These are phyloP conservation scores for Pharmacophagus antenor DNA, from an alignment of 2,888 invertebrate species.

Conservation along the genomic window DNA sequence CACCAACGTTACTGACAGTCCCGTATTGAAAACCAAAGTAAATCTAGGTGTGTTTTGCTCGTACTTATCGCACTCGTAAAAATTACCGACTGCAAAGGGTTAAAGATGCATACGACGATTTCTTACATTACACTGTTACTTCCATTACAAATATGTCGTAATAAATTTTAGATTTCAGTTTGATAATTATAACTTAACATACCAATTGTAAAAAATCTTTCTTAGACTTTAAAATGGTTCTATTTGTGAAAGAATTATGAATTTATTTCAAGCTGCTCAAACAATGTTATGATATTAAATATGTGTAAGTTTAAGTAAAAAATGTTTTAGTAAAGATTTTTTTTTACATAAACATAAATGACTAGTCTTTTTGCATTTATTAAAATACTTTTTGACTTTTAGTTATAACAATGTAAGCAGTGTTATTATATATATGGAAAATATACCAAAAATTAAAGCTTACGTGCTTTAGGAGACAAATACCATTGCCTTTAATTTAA, in stretches of 20 bases:
- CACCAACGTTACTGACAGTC: too few relatives aligned
- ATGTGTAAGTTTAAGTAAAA: neutral
- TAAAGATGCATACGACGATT: too few relatives aligned
- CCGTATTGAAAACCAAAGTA: too few relatives aligned
- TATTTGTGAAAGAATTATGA: conserved; percentile 7
- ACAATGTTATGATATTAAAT: neutral
- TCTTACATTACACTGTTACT: neutral
- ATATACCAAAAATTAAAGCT: conserved; percentile 25
- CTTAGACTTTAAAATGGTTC: conserved; percentile 2
- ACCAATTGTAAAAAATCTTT: conserved; percentile 19
- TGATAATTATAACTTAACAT: neutral
- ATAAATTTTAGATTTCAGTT: too few relatives aligned
- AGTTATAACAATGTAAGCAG: conserved; percentile 7
- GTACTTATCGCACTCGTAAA: too few relatives aligned
- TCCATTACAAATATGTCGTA: too few relatives aligned
- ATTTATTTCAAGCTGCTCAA: conserved; percentile 17
- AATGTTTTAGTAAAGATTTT: conserved; percentile 11
- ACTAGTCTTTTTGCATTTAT: conserved; percentile 26
- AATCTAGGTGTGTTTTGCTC: too few relatives aligned
- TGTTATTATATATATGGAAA: conserved; percentile 20
- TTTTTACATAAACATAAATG: conserved; percentile 13
- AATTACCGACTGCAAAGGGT: too few relatives aligned
- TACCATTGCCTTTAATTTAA: conserved; percentile 9
- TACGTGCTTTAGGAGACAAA: conserved; percentile 11
- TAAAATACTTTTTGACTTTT: conserved; percentile 3